A percentile compares a stretch with the other conserved stretches of the same genome.
Conservation (phyloP, 2,888 invertebrate species). For the Arrhopalites spinosus region DNA sequence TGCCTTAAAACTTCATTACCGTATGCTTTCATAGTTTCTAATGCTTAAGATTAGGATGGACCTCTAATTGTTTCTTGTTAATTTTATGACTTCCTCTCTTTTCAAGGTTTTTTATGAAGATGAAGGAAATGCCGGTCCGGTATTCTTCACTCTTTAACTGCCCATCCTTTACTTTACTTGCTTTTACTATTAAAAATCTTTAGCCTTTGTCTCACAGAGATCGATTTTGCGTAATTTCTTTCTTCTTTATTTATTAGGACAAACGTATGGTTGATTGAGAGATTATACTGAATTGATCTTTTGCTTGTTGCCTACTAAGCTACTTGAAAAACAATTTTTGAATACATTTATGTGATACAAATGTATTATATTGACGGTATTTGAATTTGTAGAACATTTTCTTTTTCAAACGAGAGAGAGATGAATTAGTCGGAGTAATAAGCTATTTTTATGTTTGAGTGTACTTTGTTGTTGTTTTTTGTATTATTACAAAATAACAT, state of each 20-base stretch:
- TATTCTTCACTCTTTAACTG: not conserved
- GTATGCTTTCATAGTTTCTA: not conserved
- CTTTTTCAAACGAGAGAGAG: not conserved
- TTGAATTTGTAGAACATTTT: too few species aligned
- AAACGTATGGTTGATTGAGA: not conserved
- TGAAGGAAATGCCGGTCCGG: slow-evolving; percentile 14
- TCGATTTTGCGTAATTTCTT: not conserved
- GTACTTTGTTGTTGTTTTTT: not conserved
- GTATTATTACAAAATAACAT: too few species aligned
- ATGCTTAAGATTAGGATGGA: slow-evolving; percentile 23
- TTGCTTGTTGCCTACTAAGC: too few species aligned
- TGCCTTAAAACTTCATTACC: slow-evolving; percentile 19
- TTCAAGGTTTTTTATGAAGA: slow-evolving; percentile 27
- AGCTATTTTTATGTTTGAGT: not conserved
- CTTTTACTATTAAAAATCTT: not conserved
- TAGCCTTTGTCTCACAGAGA: not conserved
- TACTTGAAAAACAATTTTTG: too few species aligned
- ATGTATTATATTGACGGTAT: too few species aligned
- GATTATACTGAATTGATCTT: too few species aligned
- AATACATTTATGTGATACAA: too few species aligned
- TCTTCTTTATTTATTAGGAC: not conserved
- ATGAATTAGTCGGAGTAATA: too few species aligned
- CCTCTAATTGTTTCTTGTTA: slow-evolving; percentile 37
- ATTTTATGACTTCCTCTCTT: slow-evolving; percentile 40
- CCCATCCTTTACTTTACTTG: not conserved